Evolutionary conservation across 2,888 invertebrate species (phyloP).

Genomic region (Pachydiplax longipennis): DNA sequence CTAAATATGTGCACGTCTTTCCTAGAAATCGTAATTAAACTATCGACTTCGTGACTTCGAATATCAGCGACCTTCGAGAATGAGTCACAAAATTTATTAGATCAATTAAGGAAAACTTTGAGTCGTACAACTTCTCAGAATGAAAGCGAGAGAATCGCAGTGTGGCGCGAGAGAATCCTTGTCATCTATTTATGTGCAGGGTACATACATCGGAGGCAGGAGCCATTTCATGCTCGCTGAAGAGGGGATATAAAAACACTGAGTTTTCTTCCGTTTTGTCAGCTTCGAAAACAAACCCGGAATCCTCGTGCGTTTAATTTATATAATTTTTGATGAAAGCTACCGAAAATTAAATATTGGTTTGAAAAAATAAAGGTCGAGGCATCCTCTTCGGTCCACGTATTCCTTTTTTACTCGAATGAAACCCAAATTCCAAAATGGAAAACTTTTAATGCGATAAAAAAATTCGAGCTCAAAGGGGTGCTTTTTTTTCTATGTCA

Average conservation of each 20-base stretch:
- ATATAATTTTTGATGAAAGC: conserved; percentile 25
- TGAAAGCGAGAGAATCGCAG: too few species aligned
- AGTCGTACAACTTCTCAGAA: too few species aligned
- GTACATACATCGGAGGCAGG: too few species aligned
- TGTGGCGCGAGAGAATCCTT: too few species aligned
- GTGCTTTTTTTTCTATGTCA: conserved; percentile 9
- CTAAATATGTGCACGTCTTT: too few species aligned
- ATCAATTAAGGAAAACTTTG: too few species aligned
- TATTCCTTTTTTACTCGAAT: neutral
- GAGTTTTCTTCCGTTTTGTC: neutral
- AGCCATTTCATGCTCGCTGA: neutral
- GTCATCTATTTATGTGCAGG: neutral
- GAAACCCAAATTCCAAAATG: conserved; percentile 41
- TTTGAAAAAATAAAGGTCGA: neutral
- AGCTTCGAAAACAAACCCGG: neutral
- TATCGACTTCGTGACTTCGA: too few species aligned
- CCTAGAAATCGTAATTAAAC: too few species aligned
- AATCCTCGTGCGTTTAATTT: conserved; percentile 9
- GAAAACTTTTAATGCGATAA: conserved; percentile 41
- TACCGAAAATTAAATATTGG: conserved; percentile 38
- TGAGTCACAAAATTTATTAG: too few species aligned
- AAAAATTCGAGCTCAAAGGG: conserved; percentile 18
- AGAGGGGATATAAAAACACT: neutral
- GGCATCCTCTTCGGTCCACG: neutral
- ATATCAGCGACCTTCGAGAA: too few species aligned